These are phyloP conservation scores for Muscicapa comitata DNA, from an alignment of 2,797 vertebrate species.

Conservation along the genomic window DNA sequence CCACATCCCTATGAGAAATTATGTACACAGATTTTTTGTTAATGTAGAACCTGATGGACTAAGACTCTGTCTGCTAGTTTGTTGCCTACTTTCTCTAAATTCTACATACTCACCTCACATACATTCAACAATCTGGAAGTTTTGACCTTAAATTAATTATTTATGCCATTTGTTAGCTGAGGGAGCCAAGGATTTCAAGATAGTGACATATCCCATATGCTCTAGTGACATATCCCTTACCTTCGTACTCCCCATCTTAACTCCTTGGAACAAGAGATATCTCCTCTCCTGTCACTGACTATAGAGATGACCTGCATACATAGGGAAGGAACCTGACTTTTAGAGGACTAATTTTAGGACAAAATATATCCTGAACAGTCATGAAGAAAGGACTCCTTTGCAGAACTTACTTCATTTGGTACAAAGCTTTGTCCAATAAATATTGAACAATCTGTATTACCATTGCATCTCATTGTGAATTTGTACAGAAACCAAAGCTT, in stretches of 20 bases:
- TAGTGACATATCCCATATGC: not conserved
- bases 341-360: not conserved
- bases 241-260: fast-evolving
- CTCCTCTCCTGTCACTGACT: not conserved
- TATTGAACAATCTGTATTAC: not conserved
- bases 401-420: not conserved
- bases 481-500: not conserved
- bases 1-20: not conserved
- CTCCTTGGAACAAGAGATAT: not conserved
- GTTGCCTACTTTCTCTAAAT: not conserved
- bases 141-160: not conserved
- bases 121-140: not conserved
- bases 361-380: not conserved
- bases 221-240: not conserved
- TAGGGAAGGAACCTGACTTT: not conserved
- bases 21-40: not conserved
- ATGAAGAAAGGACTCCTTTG: not conserved
- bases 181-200: not conserved
- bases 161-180: not conserved
- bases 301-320: not conserved
- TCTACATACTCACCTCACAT: not conserved
- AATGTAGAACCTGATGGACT: not conserved
- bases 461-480: not conserved
- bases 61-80: not conserved
- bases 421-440: not conserved